These are phyloP conservation scores for Thelaira solivaga DNA, from an alignment of 2,888 invertebrate species.

Conservation along the genomic window DNA sequence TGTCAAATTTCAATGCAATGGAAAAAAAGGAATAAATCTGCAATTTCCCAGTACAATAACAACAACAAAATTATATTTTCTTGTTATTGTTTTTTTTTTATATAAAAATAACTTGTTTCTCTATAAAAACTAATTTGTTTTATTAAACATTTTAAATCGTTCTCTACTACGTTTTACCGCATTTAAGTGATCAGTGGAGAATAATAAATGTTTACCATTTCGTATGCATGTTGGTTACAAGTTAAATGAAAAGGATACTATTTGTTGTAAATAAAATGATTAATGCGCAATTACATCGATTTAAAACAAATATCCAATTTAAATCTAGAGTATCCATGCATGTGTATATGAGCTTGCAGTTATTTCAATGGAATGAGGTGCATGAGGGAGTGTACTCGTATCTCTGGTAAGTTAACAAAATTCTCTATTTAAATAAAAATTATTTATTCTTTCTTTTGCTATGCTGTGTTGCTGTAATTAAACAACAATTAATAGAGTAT, in stretches of 20 bases:
- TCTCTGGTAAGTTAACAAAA: constrained; percentile 19
- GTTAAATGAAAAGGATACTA: constrained; percentile 18
- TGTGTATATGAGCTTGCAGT: background rate
- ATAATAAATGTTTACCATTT: background rate
- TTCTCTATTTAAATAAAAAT: constrained; percentile 35
- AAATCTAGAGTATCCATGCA: background rate
- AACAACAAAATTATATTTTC: too few relatives aligned
- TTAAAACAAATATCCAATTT: constrained; percentile 2
- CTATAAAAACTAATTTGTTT: constrained; percentile 16
- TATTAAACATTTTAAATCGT: background rate
- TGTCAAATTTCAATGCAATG: too few relatives aligned
- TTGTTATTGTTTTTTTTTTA: too few relatives aligned
- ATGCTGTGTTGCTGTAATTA: constrained; percentile 43
- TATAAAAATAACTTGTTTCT: background rate
- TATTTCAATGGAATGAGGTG: too few relatives aligned
- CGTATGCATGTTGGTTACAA: constrained; percentile 5
- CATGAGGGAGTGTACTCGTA: background rate
- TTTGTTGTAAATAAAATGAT: constrained; percentile 48
- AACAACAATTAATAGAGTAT: constrained; percentile 61
- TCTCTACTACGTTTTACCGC: background rate
- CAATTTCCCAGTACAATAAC: too few relatives aligned
- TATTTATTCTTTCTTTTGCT: constrained; percentile 17
- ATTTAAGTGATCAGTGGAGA: constrained; percentile 9
- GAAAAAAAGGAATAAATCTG: too few relatives aligned
- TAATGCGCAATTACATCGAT: constrained; percentile 39